Percentiles rank a stretch among this genome's conserved stretches.
Conservation (phyloP, 1,140 invertebrate genomes). For the Nasonia vitripennis region DNA sequence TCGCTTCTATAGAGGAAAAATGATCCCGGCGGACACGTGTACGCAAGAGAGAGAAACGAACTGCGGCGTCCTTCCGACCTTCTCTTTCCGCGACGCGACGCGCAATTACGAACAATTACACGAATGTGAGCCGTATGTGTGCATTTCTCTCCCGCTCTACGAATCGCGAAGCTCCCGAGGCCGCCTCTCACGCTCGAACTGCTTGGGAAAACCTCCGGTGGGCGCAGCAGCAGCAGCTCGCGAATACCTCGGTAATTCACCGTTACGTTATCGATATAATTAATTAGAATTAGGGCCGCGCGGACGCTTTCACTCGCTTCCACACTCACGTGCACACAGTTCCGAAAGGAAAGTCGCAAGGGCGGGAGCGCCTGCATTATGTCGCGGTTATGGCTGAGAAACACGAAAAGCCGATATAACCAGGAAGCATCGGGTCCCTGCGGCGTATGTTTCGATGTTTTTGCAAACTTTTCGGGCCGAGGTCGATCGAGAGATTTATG, state of each 20-base stretch:
- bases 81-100: background rate
- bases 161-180: background rate
- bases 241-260: conserved; percentile 17
- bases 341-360: background rate
- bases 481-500: too few species aligned
- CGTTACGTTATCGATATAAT: conserved; percentile 52
- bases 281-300: conserved; percentile 53
- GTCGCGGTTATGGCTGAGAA: background rate
- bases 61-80: too few species aligned
- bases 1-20: too few species aligned
- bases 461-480: background rate
- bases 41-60: too few species aligned
- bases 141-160: background rate
- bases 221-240: background rate
- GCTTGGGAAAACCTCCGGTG: conserved; percentile 14
- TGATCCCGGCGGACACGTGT: too few species aligned
- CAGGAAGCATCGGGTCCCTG: background rate
- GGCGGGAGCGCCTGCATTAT: background rate
- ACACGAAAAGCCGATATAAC: background rate
- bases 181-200: conserved; percentile 20
- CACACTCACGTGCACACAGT: background rate
- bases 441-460: background rate
- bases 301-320: conserved; percentile 34
- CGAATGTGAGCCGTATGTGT: background rate
- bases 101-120: conserved; percentile 29